Base-by-base conservation (phyloP, 2,797 vertebrate species). In the Centropyge bicolor region DNA sequence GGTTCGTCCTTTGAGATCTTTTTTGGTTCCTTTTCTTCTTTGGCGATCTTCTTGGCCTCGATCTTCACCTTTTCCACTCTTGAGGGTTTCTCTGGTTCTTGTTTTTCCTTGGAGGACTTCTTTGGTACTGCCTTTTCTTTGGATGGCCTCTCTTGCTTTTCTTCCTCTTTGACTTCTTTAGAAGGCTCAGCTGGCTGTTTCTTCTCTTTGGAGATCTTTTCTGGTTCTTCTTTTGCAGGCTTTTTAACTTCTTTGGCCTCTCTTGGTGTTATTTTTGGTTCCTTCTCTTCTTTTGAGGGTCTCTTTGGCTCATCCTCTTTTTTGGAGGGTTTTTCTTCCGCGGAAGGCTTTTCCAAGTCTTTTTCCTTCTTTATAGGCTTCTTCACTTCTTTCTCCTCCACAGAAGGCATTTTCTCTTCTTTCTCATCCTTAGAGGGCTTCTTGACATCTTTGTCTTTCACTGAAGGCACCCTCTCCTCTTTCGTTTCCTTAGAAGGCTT, bases 301-400 rank as follows among this genome's bases (percentile, higher is more conserved):
- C 27, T 31, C 27, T 31, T 31, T 31, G 27, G 27, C 27, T 59
- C 61, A 38, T 76, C 76, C 14, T 60, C 45, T 24, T 67, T 74
- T 77, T 74, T 66, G 13, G 12, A 11, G 6, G 59, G 52, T 62
- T 83, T 81, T 31, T 68, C 12, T 5, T 74, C 52, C 51, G 62
- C 13, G 4, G 36, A 36, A 31, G 22, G 38, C 57, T 68, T 72
- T 27, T 63, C 48, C 7, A 22, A 8, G 41, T 67, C 61, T 46
- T 40, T 62, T 19, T 62, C 11, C 24, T 76, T 65, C 31, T 73
- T 59, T 0, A 46, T 20, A 13, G 52, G n/a, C 24, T 36, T 74
- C 41, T 56, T 61, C 1, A 14, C 36, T 16, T 61, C 36, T 31
- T 12, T 45, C 22, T 68, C 12, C 7, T 74, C 59, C 51, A 66